A percentile compares a stretch with the other conserved stretches of the same genome.
phyloP scores from a whole-genome alignment of 2,797 vertebrate species.

The Taeniopygia guttata region DNA sequence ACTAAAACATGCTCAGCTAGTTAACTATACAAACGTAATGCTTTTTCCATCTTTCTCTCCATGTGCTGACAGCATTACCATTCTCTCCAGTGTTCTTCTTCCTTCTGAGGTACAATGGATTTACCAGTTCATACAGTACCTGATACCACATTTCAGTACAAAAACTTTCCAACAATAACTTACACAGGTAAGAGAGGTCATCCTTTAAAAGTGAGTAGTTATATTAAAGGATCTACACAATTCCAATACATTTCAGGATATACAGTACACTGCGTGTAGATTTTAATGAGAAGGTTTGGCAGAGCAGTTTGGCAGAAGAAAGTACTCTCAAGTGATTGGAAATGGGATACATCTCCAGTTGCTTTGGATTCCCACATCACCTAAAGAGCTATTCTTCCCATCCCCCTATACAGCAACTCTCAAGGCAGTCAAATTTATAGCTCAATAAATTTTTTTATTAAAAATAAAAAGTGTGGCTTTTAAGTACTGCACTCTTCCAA shows the following conservation, averaged over 20 bases:
- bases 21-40: slow-evolving; percentile 21
- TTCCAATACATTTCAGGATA: slow-evolving; percentile 30
- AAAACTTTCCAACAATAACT: slow-evolving; percentile 53
- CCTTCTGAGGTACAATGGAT: slow-evolving; percentile 45
- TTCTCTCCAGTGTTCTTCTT: slow-evolving; percentile 38
- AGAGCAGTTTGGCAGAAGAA: slow-evolving; percentile 30
- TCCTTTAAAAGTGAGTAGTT: slow-evolving; percentile 18
- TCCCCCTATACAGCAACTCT: slow-evolving; percentile 11
- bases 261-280: neutral
- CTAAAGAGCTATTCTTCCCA: slow-evolving; percentile 32
- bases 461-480: slow-evolving; percentile 58
- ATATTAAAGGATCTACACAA: neutral
- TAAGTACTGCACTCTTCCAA: slow-evolving; percentile 35
- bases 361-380: slow-evolving; percentile 54
- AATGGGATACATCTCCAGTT: slow-evolving; percentile 48
- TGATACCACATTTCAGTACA: slow-evolving; percentile 3
- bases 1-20: slow-evolving; percentile 40
- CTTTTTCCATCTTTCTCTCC: slow-evolving; percentile 49
- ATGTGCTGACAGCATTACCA: slow-evolving; percentile 57
- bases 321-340: slow-evolving; percentile 31
- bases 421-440: slow-evolving; percentile 53
- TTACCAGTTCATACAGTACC: slow-evolving; percentile 17
- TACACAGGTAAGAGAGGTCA: slow-evolving; percentile 37
- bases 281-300: slow-evolving; percentile 57
- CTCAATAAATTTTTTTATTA: slow-evolving; percentile 57